These are phyloP conservation scores for Popillia japonica DNA, from an alignment of 1,140 invertebrate species.

Conservation along the genomic window DNA sequence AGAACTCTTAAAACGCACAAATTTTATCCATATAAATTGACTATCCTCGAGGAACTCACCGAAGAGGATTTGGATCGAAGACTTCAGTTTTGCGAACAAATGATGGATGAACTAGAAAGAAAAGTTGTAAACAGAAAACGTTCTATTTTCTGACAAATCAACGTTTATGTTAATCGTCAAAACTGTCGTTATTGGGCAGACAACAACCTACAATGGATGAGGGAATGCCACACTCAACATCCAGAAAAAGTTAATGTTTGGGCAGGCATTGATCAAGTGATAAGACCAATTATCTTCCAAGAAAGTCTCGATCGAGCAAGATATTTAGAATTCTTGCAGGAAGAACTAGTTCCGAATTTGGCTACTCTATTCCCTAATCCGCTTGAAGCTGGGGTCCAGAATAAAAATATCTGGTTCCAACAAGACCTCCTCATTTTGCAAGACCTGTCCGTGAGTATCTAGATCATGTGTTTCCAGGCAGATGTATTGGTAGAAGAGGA, in stretches of 20 bases:
- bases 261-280: slow-evolving; percentile 40
- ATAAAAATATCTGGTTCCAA: slow-evolving; percentile 29
- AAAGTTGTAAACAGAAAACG: not conserved
- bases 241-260: slow-evolving; percentile 46
- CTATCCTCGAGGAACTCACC: slow-evolving; percentile 39
- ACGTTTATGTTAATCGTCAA: slow-evolving; percentile 43
- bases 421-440: slow-evolving; percentile 15
- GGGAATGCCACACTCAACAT: slow-evolving; percentile 43
- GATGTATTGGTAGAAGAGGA: slow-evolving; percentile 21
- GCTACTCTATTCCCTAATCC: slow-evolving; percentile 6
- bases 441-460: not conserved
- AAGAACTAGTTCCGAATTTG: slow-evolving; percentile 27
- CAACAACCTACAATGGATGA: slow-evolving; percentile 46
- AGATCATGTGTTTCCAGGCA: not conserved
- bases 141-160: too few relatives aligned
- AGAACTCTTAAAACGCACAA: slow-evolving; percentile 3
- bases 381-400: not conserved
- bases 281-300: slow-evolving; percentile 40
- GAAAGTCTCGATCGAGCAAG: slow-evolving; percentile 36
- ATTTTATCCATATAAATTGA: slow-evolving; percentile 35
- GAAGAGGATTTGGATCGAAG: slow-evolving; percentile 41
- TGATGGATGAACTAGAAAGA: slow-evolving; percentile 4
- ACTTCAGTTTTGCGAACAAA: slow-evolving; percentile 36
- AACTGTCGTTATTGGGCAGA: slow-evolving; percentile 43
- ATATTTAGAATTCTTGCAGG: slow-evolving; percentile 41